Evolutionary conservation across 2,888 invertebrate genomes (phyloP), one percentile per base, ranked within the genome.

Genomic region (Ichneumoninae sp.): DNA sequence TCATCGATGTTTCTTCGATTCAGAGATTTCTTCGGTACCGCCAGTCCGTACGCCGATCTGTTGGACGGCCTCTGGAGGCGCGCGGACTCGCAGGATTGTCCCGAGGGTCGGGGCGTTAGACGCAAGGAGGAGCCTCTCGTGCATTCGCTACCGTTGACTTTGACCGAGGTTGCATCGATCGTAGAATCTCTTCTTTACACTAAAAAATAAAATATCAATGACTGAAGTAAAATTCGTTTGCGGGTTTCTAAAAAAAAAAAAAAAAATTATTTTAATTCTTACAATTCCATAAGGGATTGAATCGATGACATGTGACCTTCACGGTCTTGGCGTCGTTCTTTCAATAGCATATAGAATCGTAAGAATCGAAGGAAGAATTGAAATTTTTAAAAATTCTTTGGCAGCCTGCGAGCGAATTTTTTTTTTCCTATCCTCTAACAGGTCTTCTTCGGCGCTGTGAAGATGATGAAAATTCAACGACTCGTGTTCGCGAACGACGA

Each of bases 391-490:
- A 40, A 40, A 40, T 10, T 40, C 2, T 8, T 40, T 40, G 10
- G 40, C 10, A 40, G 40, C 40, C 2, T 10, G 40, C 8, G 10
- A 40, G 10, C 40, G 10, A 10, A 1, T 2, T 40, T 40, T 40
- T 40, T 33, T 7, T 33, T 6, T 19, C 19, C 19, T 19, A 19
- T 19, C 68, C 22, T 88, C 71, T 52, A 50, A 30, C 36, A 94
- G 94, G 91, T 96, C 7, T 97, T 95, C 92, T 96, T 95, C 88
- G 97, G 97, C 0, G 96, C 96, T 0, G 94, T 97, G n/a, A 97
- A 97, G 93, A 96, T 97, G 91, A 97, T 97, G 96, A 97, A 97
- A 93, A 97, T 97, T 54, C 96, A 96, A 90, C 95, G 96, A 57
- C 94, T 96, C 68, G 96, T 96, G 6, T 96, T 96, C 89, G 94